Evolutionary conservation across 2,113 vertebrate species (phyloP).

Genomic region (Mesocricetus auratus): DNA sequence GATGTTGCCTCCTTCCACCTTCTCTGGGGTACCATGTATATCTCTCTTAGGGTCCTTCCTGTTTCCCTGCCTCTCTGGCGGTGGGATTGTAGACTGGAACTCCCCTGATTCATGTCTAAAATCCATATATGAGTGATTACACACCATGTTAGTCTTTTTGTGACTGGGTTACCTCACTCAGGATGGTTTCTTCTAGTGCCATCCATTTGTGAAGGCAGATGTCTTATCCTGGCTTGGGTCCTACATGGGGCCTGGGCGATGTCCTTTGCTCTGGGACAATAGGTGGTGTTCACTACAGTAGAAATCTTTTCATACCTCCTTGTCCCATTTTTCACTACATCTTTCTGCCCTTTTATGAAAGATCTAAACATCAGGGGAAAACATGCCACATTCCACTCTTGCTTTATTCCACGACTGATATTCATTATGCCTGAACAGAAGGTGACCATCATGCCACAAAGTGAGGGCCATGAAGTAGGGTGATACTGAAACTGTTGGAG

Average conservation of each 20-base stretch:
- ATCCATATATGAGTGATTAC: too few relatives aligned
- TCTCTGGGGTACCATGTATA: too few relatives aligned
- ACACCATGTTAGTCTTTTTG: too few relatives aligned
- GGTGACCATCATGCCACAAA: background rate
- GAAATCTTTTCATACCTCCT: background rate
- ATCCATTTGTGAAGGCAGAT: too few relatives aligned
- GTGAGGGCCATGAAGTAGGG: background rate
- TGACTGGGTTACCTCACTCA: too few relatives aligned
- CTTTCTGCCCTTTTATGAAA: background rate
- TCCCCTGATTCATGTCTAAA: too few relatives aligned
- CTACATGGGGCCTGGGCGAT: background rate
- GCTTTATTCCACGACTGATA: background rate
- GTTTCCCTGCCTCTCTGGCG: too few relatives aligned
- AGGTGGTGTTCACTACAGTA: background rate
- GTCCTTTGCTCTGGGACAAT: background rate
- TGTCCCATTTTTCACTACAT: background rate
- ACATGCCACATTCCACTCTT: background rate
- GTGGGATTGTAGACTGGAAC: too few relatives aligned
- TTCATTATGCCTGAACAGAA: background rate
- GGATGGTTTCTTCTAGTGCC: too few relatives aligned
- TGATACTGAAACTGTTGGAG: background rate
- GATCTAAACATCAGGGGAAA: background rate
- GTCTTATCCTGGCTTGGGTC: background rate
- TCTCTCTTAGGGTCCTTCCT: too few relatives aligned
- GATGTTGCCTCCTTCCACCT: too few relatives aligned